Evolutionary conservation across 2,888 invertebrate species (phyloP).

Genomic region (Ferrisia virgata): DNA sequence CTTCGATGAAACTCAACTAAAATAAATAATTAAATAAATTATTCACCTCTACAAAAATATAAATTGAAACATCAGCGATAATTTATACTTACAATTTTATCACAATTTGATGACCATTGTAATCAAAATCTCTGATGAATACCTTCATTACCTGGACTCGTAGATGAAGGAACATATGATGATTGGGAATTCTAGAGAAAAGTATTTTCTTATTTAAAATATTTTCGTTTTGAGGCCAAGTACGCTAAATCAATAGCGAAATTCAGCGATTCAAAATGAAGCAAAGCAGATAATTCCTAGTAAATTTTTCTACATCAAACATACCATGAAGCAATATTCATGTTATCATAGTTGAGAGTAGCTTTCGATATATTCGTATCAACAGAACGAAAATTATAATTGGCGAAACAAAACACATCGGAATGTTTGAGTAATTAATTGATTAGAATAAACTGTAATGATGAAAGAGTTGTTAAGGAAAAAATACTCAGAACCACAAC

Average conservation of each 20-base stretch:
- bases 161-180: too few species aligned
- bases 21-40: too few species aligned
- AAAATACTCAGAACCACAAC: too few species aligned
- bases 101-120: too few species aligned
- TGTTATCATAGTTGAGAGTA: slow-evolving; percentile 90
- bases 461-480: too few species aligned
- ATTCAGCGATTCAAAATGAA: slow-evolving; percentile 88
- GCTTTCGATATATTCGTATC: slow-evolving; percentile 80
- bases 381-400: slow-evolving; percentile 83
- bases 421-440: slow-evolving; percentile 82
- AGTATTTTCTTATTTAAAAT: slow-evolving; percentile 97
- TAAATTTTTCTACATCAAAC: neutral
- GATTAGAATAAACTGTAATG: slow-evolving; percentile 71
- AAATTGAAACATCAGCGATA: too few species aligned
- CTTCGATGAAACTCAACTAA: too few species aligned
- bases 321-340: slow-evolving; percentile 86
- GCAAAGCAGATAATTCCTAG: slow-evolving; percentile 84
- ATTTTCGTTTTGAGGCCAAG: slow-evolving; percentile 92
- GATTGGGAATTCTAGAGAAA: too few species aligned
- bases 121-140: too few species aligned
- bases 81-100: too few species aligned
- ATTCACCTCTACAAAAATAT: too few species aligned
- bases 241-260: slow-evolving; percentile 98
- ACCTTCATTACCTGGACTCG: too few species aligned
- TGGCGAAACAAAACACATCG: slow-evolving; percentile 92